These are phyloP conservation scores for Platerodrilus igneus DNA, from an alignment of 2,888 invertebrate genomes.

Conservation along the genomic window DNA sequence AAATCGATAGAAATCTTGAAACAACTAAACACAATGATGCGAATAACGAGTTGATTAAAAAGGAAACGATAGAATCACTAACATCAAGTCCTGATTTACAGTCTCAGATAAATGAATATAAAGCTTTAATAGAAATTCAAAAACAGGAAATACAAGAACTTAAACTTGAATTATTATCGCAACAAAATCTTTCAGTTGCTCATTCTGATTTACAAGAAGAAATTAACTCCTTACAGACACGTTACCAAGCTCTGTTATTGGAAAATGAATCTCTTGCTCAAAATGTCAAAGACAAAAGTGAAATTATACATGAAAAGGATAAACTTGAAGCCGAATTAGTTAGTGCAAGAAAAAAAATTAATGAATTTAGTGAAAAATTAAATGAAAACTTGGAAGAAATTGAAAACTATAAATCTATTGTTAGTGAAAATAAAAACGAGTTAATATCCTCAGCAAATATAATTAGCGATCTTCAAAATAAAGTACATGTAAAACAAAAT, in stretches of 20 bases:
- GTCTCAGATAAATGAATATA: slow-evolving; percentile 29
- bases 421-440: slow-evolving; percentile 42
- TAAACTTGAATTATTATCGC: slow-evolving; percentile 26
- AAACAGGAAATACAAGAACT: slow-evolving; percentile 32
- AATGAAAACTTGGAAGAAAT: slow-evolving; percentile 37
- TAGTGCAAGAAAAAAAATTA: slow-evolving; percentile 30
- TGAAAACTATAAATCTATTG: slow-evolving; percentile 35
- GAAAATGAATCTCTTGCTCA: slow-evolving; percentile 36
- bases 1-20: slow-evolving; percentile 44
- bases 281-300: slow-evolving; percentile 33
- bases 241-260: slow-evolving; percentile 33
- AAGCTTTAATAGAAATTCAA: slow-evolving; percentile 32
- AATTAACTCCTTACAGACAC: slow-evolving; percentile 18
- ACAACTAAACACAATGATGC: slow-evolving; percentile 45
- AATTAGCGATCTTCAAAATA: slow-evolving; percentile 36
- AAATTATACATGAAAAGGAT: slow-evolving; percentile 36
- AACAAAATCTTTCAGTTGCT: slow-evolving; percentile 16
- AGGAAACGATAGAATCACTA: slow-evolving; percentile 10
- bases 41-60: slow-evolving; percentile 20
- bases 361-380: slow-evolving; percentile 35
- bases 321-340: slow-evolving; percentile 32
- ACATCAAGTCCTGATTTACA: slow-evolving; percentile 11
- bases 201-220: slow-evolving; percentile 15
- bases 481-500: slow-evolving; percentile 36
- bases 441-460: slow-evolving; percentile 36